These are phyloP conservation scores for Spongia lamella DNA, from an alignment of 37 sponge, comb jelly and placozoan genomes.

Conservation along the genomic window DNA sequence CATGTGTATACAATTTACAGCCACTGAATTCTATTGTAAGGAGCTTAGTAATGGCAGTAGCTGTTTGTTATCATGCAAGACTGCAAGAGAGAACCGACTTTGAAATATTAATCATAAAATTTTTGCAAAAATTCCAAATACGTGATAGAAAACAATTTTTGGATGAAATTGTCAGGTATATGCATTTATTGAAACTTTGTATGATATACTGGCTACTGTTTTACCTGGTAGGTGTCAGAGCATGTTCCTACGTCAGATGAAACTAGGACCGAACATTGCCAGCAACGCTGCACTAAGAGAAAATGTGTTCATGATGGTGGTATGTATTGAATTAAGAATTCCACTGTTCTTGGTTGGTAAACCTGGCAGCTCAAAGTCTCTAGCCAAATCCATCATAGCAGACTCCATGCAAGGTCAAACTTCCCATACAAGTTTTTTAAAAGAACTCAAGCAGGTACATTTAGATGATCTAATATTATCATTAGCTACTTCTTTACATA, in stretches of 20 bases:
- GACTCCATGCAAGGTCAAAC: conserved; percentile 76
- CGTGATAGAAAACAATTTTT: conserved; percentile 50
- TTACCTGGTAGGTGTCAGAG: conserved; percentile 84
- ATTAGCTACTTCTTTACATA: not conserved
- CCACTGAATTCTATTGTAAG: not conserved
- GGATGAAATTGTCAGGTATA: conserved; percentile 67
- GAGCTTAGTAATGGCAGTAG: conserved; percentile 44
- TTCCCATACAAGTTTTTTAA: conserved; percentile 56
- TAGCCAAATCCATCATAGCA: conserved; percentile 80
- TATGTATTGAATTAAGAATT: conserved; percentile 87
- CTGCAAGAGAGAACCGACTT: conserved; percentile 66
- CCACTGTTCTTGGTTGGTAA: conserved; percentile 92
- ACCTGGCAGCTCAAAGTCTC: conserved; percentile 92
- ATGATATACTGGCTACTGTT: not conserved
- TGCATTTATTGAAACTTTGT: not conserved
- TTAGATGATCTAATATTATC: not conserved
- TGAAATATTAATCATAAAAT: conserved; percentile 43
- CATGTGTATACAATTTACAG: not conserved
- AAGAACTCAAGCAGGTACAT: conserved; percentile 65
- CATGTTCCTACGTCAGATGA: conserved; percentile 74
- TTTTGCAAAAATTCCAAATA: conserved; percentile 37
- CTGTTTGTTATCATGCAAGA: conserved; percentile 80
- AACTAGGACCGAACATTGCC: conserved; percentile 77
- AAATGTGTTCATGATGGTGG: conserved; percentile 96
- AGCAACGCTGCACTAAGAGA: conserved; percentile 85